Conservation (phyloP, 30 jellyfish, hydroid and myxozoan species). For the Euphysa ruthae region DNA sequence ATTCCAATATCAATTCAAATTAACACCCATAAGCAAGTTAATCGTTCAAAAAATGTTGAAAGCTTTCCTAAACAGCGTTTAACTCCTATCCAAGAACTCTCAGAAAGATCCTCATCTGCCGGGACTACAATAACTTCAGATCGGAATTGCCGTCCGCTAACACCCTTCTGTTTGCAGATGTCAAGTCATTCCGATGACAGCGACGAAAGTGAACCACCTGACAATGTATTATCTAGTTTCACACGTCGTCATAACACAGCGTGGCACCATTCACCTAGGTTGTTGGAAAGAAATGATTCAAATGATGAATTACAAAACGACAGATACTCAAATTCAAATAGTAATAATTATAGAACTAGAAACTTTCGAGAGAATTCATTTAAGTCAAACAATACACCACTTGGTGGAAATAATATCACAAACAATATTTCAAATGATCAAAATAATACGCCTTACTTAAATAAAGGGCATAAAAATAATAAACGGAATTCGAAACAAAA, state of each 20-base stretch:
- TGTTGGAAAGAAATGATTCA: neutral
- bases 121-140: constrained; percentile 4
- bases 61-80: neutral
- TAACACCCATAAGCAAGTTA: neutral
- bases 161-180: neutral
- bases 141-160: neutral
- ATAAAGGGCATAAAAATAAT: no score
- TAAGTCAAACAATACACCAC: no score
- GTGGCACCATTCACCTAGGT: neutral
- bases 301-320: no score
- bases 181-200: neutral
- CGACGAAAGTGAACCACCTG: neutral
- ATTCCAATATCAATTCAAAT: constrained; percentile 10
- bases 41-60: constrained; percentile 4
- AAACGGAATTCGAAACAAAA: no score
- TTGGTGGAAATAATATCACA: neutral
- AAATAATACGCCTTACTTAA: neutral
- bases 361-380: no score
- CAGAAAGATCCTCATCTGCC: constrained; percentile 19
- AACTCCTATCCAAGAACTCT: constrained; percentile 17
- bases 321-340: no score
- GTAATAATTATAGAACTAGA: no score
- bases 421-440: neutral
- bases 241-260: neutral
- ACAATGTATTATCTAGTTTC: neutral